These are phyloP conservation scores for Smittia sp. DNA, from an alignment of 2,888 invertebrate species.

Conservation along the genomic window DNA sequence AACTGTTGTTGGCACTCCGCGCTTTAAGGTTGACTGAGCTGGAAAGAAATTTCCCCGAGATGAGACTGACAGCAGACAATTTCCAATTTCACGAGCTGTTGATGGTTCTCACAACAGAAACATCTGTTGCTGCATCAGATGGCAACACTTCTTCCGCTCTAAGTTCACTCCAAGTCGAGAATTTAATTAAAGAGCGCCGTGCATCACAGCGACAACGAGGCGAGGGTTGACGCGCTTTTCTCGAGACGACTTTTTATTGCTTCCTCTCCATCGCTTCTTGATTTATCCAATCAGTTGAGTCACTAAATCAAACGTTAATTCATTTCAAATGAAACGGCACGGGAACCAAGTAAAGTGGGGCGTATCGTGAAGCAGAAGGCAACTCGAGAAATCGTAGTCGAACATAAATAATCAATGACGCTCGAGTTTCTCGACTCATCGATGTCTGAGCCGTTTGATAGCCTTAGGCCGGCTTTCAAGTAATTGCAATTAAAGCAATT, in stretches of 20 bases:
- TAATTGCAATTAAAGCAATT: no score
- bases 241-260: slow-evolving; percentile 23
- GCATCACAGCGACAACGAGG: slow-evolving; percentile 12
- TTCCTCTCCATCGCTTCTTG: slow-evolving; percentile 6
- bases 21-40: background rate
- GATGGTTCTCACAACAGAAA: slow-evolving; percentile 18
- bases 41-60: background rate
- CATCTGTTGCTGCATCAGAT: slow-evolving; percentile 25
- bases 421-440: background rate
- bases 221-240: slow-evolving; percentile 3
- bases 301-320: slow-evolving; percentile 12
- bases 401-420: background rate
- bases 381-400: background rate
- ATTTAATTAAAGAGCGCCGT: slow-evolving; percentile 33
- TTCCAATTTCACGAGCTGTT: background rate
- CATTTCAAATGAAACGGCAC: background rate
- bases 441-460: background rate
- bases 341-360: background rate
- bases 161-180: background rate
- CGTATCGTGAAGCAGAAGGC: background rate
- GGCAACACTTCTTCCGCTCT: background rate
- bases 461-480: background rate
- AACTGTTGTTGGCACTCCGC: background rate
- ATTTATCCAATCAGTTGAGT: slow-evolving; percentile 1
- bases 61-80: background rate